Base-by-base conservation (phyloP, 2,797 vertebrate genomes). In the Ctenopoma multispine region DNA sequence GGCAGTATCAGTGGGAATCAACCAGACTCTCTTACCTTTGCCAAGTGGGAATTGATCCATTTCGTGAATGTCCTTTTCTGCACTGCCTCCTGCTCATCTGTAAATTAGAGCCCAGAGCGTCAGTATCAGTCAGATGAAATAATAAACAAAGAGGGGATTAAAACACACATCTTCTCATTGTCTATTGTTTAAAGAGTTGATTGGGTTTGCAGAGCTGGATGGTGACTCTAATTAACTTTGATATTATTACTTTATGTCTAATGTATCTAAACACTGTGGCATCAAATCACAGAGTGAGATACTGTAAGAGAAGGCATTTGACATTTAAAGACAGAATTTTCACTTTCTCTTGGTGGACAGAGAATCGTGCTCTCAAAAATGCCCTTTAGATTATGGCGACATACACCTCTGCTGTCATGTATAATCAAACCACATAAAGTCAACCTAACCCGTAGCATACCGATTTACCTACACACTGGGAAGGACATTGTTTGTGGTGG, bases 1-100 rank as follows among this genome's bases (percentile, higher is more conserved):
- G 90, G 81, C 85, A 70, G 78, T 15, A 66, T 68, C 69, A 75
- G 43, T 54, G 66, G 67, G 73, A 84, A 78, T 64, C 49, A 77
- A 75, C 58, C 82, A 69, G 77, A 72, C 75, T 68, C 44, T 55
- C 74, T 95, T 96, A 99, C 97, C 97, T 98, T 98, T 79, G 95
- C 95, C 93, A 99, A 94, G 86, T 99, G 97, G 89, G 97, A 97
- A 91, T 99, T 99, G 94, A 99, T 98, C 98, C 98, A 99, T 94
- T 99, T 99, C 7, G 98, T 99, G 87, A 99, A 99, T 31, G 98
- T 99, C 81, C 97, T 94, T 84, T 99, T 99, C 93, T 99, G 98
- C 73, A 99, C 97, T 21, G 97, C 95, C 81, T 99, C 97, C 93
- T 99, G 97, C 75, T 99, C 98, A 95, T 98, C 98, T 99, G 92